These are phyloP conservation scores for Latrodectus hesperus DNA, from an alignment of 2,888 invertebrate species.

Conservation along the genomic window DNA sequence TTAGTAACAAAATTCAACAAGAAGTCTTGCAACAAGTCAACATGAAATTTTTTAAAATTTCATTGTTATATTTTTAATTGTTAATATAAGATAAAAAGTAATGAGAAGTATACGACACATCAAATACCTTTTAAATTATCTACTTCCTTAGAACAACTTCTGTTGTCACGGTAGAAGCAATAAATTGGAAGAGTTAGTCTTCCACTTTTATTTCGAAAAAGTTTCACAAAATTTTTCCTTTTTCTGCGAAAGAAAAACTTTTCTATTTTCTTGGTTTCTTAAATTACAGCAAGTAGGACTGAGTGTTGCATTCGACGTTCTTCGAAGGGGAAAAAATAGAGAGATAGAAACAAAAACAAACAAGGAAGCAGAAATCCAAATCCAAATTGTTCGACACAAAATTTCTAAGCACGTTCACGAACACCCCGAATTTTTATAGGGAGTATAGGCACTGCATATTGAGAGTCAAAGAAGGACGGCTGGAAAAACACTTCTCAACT, in stretches of 20 bases:
- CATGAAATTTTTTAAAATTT: no score
- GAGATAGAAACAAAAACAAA: background rate
- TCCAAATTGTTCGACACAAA: conserved; percentile 35
- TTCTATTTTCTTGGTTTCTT: conserved; percentile 1
- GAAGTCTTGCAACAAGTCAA: no score
- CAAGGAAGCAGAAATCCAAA: conserved; percentile 10
- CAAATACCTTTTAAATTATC: no score
- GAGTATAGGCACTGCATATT: conserved; percentile 24
- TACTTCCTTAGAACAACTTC: background rate
- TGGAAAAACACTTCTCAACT: background rate
- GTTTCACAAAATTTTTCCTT: background rate
- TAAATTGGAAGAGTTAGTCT: background rate
- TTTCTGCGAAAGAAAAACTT: background rate
- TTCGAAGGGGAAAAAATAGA: background rate
- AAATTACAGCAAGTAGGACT: conserved; percentile 1
- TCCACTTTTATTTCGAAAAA: background rate
- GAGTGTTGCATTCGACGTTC: background rate
- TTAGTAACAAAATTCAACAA: no score
- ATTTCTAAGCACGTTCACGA: conserved; percentile 24
- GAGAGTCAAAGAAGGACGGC: conserved; percentile 4
- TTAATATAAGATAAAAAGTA: no score
- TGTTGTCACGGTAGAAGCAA: background rate
- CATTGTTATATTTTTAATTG: no score
- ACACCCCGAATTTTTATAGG: conserved; percentile 18
- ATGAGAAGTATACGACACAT: no score